Base-by-base conservation (phyloP, 2,797 vertebrate genomes). In the Rallus crepitans region DNA sequence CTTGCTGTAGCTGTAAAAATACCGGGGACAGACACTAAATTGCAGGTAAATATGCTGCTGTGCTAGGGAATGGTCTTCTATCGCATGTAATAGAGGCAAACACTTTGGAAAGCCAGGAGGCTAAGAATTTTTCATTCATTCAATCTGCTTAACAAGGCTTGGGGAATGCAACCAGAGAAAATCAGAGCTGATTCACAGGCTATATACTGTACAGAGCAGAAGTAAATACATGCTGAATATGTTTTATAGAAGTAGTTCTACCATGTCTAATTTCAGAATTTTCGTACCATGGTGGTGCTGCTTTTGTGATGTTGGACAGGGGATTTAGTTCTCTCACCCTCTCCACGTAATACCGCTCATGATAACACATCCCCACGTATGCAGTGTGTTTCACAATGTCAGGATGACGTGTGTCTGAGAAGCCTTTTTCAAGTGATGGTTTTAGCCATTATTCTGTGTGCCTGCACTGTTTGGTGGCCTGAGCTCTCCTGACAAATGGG, bases 371-470 rank as follows among this genome's bases (percentile, higher is more conserved):
- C 59, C 56, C 66, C 64, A 53, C 11, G 12, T 72, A 91, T 60
- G 64, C 87, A 92, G 5, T 5, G 17, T 24, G 76, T 94, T 96
- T 95, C 93, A 90, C 87, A 84, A 56, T 52, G 71, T 52, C 45
- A 10, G 78, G 83, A 94, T 95, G 83, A 84, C 16, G 72, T 18
- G 40, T 83, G 96, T 95, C 56, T 9, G 50, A 90, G 94, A 87
- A 40, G 31, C 7, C 35, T 82, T 89, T 89, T 64, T 71, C 63
- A 92, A 90, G 56, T 21, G 48, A 80, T 69, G 45, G 11, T 50
- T 45, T 66, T 60, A 87, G 57, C 33, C 21, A 47, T 39, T 56
- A 61, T 65, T 90, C 55, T 61, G 21, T 59, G 30, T 68, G 52
- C 60, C 82, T 72, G 81, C 95, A 47, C 47, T 71, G 30, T 65